phyloP scores from a whole-genome alignment of 1,140 invertebrate genomes.

The Euura saliciscinereae region DNA sequence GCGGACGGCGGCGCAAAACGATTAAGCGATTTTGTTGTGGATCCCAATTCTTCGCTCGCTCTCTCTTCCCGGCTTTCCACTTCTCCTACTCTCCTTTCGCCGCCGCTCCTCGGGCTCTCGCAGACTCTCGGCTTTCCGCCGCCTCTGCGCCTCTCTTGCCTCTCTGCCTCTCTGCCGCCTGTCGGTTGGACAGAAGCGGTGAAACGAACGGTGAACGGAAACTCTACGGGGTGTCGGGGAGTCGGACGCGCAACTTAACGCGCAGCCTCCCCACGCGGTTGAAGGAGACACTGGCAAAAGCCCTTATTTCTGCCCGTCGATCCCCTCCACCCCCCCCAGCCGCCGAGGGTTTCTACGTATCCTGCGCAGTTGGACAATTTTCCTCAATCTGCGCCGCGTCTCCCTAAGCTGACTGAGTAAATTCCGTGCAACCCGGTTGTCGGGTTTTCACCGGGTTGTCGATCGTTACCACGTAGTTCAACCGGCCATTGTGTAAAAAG shows the following conservation, averaged over 20 bases:
- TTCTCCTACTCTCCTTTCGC: constrained; percentile 22
- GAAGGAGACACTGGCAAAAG: neutral
- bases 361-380: constrained; percentile 38
- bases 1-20: constrained; percentile 58
- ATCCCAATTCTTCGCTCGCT: constrained; percentile 56
- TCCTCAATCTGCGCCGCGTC: constrained; percentile 32
- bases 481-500: constrained; percentile 56
- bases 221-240: constrained; percentile 28
- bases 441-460: constrained; percentile 31
- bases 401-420: constrained; percentile 26
- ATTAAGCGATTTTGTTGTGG: constrained; percentile 66
- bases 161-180: constrained; percentile 33
- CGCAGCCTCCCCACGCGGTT: neutral
- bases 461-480: constrained; percentile 50
- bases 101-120: constrained; percentile 40
- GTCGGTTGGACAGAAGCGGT: constrained; percentile 46
- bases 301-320: constrained; percentile 8
- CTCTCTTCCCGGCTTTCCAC: constrained; percentile 40
- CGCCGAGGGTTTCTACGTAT: neutral
- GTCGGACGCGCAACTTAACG: neutral
- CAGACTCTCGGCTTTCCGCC: constrained; percentile 42
- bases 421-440: constrained; percentile 35
- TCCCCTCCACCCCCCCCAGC: constrained; percentile 5
- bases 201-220: constrained; percentile 48
- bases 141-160: constrained; percentile 21